These are phyloP conservation scores for Balearica regulorum DNA, from an alignment of 2,797 vertebrate species.

Conservation along the genomic window DNA sequence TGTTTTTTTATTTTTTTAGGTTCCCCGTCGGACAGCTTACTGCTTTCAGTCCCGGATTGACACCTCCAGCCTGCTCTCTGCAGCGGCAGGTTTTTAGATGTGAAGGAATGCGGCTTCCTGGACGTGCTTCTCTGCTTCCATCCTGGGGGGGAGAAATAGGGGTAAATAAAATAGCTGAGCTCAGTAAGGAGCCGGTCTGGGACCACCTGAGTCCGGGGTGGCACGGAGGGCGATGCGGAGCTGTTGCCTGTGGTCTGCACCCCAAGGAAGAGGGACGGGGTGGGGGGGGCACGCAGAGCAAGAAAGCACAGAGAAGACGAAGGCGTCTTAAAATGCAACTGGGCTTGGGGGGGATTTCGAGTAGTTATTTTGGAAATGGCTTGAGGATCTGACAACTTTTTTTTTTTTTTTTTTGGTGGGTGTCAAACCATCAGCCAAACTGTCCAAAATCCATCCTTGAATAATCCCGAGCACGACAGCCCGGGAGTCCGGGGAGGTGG, in stretches of 20 bases:
- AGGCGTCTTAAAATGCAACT: rapidly evolving
- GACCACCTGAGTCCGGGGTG: background rate
- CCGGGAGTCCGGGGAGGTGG: background rate
- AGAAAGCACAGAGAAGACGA: background rate
- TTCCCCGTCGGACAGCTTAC: background rate
- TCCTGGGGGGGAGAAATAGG: background rate
- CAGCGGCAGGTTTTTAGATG: background rate
- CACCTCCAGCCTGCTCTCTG: background rate
- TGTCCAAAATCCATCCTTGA: background rate
- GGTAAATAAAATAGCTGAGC: background rate
- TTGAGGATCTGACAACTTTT: background rate
- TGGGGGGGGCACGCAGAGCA: too few species aligned
- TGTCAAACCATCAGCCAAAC: background rate
- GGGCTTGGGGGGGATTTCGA: background rate
- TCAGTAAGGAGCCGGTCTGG: background rate
- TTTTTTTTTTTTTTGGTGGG: background rate
- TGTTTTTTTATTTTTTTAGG: too few species aligned
- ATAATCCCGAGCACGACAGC: background rate
- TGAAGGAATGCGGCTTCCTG: background rate
- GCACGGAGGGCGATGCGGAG: background rate
- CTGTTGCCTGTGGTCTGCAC: background rate
- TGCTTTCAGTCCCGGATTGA: background rate
- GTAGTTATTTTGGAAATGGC: background rate
- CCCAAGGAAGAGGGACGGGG: background rate
- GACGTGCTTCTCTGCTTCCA: background rate